Evolutionary conservation across 2,888 invertebrate genomes (phyloP).

Genomic region (Tetheella fluctuosa): DNA sequence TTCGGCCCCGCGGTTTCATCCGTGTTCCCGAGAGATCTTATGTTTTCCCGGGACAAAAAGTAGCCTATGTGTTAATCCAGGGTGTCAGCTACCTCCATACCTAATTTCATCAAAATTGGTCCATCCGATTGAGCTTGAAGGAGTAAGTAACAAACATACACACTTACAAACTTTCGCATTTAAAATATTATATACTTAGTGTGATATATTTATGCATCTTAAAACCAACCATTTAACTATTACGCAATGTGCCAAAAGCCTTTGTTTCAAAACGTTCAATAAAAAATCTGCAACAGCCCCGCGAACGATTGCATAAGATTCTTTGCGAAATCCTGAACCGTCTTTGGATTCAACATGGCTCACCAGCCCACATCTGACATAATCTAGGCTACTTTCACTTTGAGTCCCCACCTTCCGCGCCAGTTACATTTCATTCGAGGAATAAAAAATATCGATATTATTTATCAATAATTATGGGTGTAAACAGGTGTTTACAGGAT

Average conservation of each 20-base stretch:
- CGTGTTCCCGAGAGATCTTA: no score
- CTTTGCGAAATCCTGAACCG: conserved; percentile 7
- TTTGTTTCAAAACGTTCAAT: conserved; percentile 8
- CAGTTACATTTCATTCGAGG: not conserved
- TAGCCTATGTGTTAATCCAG: no score
- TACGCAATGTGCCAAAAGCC: not conserved
- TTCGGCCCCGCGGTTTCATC: no score
- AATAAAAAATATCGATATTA: not conserved
- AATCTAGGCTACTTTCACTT: conserved; percentile 9
- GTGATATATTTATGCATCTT: no score
- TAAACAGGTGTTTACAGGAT: not conserved
- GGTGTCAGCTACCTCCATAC: no score
- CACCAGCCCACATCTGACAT: conserved; percentile 6
- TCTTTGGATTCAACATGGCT: conserved; percentile 5
- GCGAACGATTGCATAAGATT: not conserved
- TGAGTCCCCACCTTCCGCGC: not conserved
- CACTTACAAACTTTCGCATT: no score
- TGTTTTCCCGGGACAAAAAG: no score
- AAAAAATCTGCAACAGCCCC: not conserved
- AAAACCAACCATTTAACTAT: not conserved
- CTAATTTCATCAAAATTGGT: no score
- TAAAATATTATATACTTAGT: no score
- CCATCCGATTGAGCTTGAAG: no score
- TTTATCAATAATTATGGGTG: not conserved
- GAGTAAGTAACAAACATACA: no score